Evolutionary conservation across 2,113 vertebrate species (phyloP), one percentile per base, ranked within the genome.

Genomic region (Ammodytes marinus): DNA sequence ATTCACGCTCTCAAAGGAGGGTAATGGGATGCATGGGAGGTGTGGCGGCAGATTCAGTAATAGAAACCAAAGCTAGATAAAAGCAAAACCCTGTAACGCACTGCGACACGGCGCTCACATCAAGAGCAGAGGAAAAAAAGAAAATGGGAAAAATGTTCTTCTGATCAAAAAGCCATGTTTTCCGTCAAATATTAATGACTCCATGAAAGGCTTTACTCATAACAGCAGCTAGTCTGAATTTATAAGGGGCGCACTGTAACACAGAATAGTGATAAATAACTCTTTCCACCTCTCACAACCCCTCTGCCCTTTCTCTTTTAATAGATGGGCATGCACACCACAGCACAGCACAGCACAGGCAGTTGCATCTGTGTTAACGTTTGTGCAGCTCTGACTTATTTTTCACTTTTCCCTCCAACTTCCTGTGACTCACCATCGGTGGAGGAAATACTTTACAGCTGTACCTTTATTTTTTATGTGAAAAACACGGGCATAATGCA

Each of bases 161-260:
- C 89, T 89, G 89, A 91, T 94, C 92, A 92, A 94, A 92, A 94
- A 92, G 91, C 85, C 85, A 61, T 95, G 94, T 95, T 93, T 93
- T 88, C 82, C 65, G 80, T 95, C 89, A 95, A 95, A 95, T 94
- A 95, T 95, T 95, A 93, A 95, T 95, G 91, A 85, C 74, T 82
- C 74, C 73, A 85, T 93, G 89, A 95, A 95, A 95, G 94, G 89
- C 88, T 93, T 90, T 91, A 86, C 87, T 91, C 86, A 90, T 80
- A 87, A 88, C 88, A 80, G 85, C 81, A 79, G 52, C 88, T 89
- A 73, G 83, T 91, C 88, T 93, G 89, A 95, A 94, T 94, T 87
- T 77, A 90, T 90, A 92, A 94, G 79, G 14, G 75, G 70, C 27
- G 40, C 58, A 73, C 77, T 27, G 88, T 84, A 85, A 83, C 88